phyloP scores from a whole-genome alignment of 2,113 vertebrate species.

The Puffinus mauretanicus region DNA sequence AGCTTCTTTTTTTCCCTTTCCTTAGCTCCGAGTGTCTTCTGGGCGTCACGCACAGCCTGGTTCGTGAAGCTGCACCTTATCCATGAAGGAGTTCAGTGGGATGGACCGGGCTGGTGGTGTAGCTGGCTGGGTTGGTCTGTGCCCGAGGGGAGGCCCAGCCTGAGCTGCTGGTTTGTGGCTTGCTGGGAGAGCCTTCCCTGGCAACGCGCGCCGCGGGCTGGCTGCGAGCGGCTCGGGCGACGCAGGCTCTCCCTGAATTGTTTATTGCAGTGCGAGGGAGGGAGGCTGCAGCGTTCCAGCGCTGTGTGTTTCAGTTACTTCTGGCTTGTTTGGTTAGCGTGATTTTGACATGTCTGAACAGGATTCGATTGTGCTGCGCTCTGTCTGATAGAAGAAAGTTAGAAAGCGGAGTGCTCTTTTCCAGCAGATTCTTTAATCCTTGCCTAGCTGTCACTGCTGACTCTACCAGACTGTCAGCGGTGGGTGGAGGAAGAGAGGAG shows the following conservation, averaged over 20 bases:
- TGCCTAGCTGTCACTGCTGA: neutral
- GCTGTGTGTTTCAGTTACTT: neutral
- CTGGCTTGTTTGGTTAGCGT: neutral
- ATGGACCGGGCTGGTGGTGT: neutral
- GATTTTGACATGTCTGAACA: neutral
- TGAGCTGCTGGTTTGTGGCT: neutral
- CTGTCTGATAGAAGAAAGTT: neutral
- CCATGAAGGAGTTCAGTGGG: neutral
- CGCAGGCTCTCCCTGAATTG: accelerated
- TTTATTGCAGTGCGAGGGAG: accelerated
- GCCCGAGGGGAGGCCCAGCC: neutral
- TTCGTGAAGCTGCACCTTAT: neutral
- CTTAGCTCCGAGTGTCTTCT: neutral
- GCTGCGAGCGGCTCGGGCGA: accelerated
- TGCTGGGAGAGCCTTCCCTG: neutral
- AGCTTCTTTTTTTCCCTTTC: neutral
- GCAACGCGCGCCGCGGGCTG: accelerated
- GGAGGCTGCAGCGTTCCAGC: neutral
- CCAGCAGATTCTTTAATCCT: neutral
- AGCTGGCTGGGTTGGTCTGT: neutral
- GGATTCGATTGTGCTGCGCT: neutral
- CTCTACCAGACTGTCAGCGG: neutral
- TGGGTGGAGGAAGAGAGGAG: neutral
- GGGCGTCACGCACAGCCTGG: accelerated
- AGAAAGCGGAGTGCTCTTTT: neutral